Evolutionary conservation across 64 coral and sea anemone genomes (phyloP).

Genomic region (Montipora capricornis): DNA sequence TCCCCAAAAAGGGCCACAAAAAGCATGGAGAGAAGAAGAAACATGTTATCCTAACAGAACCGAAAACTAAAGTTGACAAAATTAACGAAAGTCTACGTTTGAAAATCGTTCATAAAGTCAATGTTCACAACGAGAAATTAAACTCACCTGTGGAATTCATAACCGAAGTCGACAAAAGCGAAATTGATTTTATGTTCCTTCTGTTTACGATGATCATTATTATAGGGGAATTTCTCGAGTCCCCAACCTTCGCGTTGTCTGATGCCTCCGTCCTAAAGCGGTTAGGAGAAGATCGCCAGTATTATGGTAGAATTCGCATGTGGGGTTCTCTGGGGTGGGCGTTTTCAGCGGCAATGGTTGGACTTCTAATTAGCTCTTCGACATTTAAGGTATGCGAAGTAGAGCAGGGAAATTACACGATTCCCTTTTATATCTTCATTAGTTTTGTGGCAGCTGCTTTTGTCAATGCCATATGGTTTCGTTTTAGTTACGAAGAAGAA

Average conservation of each 20-base stretch:
- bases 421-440: slow-evolving; percentile 77
- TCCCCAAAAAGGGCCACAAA: neutral
- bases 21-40: neutral
- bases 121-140: slow-evolving; percentile 14
- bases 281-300: slow-evolving; percentile 77
- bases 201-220: slow-evolving; percentile 84
- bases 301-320: slow-evolving; percentile 86
- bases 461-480: slow-evolving; percentile 59
- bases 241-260: slow-evolving; percentile 86
- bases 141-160: slow-evolving; percentile 69
- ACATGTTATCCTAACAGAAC: neutral
- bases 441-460: slow-evolving; percentile 70
- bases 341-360: slow-evolving; percentile 59
- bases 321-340: slow-evolving; percentile 95
- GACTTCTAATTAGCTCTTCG: slow-evolving; percentile 24
- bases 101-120: neutral
- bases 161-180: slow-evolving; percentile 61
- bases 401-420: slow-evolving; percentile 14
- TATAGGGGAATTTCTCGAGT: slow-evolving; percentile 90
- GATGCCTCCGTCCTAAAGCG: slow-evolving; percentile 88
- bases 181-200: slow-evolving; percentile 81
- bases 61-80: neutral
- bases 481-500: slow-evolving; percentile 50
- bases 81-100: neutral
- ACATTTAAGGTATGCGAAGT: slow-evolving; percentile 57